These are phyloP conservation scores for Polyodon spathula DNA, from an alignment of 2,113 vertebrate genomes.

Conservation along the genomic window DNA sequence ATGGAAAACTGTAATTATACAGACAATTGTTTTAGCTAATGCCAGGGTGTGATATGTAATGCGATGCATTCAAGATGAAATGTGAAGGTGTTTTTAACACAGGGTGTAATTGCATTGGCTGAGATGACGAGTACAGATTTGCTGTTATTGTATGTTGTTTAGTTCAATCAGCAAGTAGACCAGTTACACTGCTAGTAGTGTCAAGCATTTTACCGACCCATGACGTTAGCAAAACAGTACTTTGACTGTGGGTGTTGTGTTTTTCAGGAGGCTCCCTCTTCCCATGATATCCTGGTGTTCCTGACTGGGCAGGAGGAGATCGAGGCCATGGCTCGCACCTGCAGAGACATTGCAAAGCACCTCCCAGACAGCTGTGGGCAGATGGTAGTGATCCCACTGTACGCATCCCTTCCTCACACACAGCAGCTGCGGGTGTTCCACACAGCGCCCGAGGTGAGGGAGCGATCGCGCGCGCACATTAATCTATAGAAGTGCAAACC, in stretches of 20 bases:
- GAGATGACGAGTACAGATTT: too few species aligned
- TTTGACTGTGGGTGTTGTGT: neutral
- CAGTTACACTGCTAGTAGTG: too few species aligned
- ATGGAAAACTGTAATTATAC: too few species aligned
- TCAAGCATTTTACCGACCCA: too few species aligned
- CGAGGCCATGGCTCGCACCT: conserved; percentile 85
- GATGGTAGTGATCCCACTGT: conserved; percentile 78
- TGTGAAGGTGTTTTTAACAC: too few species aligned
- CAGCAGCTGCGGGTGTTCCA: conserved; percentile 90
- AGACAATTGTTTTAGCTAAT: too few species aligned
- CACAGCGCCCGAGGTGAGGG: conserved; percentile 69
- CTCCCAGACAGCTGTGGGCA: conserved; percentile 69
- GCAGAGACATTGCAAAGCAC: conserved; percentile 80
- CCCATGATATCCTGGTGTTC: conserved; percentile 88
- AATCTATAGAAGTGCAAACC: neutral
- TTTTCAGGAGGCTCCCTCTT: conserved; percentile 72
- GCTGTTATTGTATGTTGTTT: too few species aligned
- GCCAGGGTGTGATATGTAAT: too few species aligned
- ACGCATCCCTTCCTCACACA: conserved; percentile 78
- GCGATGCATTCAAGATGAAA: too few species aligned
- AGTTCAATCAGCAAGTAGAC: too few species aligned
- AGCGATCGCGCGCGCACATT: neutral
- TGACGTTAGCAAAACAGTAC: too few species aligned
- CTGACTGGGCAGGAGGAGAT: conserved; percentile 97
- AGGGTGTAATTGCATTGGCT: too few species aligned